phyloP scores from a whole-genome alignment of 2,797 vertebrate species.

The Sebastes oblongus region DNA sequence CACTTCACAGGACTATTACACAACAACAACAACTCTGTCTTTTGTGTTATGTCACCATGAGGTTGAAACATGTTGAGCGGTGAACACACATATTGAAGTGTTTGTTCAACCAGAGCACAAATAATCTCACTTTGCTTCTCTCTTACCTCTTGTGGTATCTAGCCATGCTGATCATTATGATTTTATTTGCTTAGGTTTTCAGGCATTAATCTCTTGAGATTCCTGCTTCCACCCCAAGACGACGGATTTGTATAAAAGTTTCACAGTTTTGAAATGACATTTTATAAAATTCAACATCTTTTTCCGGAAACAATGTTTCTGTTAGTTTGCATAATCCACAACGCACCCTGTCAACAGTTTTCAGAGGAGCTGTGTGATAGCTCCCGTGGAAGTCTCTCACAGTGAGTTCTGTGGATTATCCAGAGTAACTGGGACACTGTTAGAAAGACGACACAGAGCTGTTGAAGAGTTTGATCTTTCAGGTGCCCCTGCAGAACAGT shows the following conservation, averaged over 20 bases:
- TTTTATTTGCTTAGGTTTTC: not conserved
- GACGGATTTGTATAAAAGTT: not conserved
- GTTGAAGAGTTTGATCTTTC: not conserved
- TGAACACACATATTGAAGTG: not conserved
- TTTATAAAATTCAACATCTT: not conserved
- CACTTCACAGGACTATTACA: not conserved
- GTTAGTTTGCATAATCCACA: not conserved
- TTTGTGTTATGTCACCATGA: slow-evolving; percentile 1
- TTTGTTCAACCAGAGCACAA: not conserved
- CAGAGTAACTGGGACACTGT: not conserved
- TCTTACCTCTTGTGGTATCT: not conserved
- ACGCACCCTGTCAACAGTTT: not conserved
- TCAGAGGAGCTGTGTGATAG: not conserved
- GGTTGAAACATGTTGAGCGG: not conserved
- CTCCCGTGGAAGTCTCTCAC: not conserved
- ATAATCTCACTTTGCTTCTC: not conserved
- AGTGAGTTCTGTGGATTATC: not conserved
- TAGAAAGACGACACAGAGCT: not conserved
- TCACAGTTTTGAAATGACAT: not conserved
- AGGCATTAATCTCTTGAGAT: not conserved
- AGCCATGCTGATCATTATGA: not conserved
- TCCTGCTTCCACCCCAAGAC: not conserved
- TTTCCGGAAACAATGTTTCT: not conserved
- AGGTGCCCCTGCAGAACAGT: not conserved
- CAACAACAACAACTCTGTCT: slow-evolving; percentile 6